These are phyloP conservation scores for Phataginus tetradactyla DNA, from an alignment of 2,797 vertebrate species.

Conservation along the genomic window DNA sequence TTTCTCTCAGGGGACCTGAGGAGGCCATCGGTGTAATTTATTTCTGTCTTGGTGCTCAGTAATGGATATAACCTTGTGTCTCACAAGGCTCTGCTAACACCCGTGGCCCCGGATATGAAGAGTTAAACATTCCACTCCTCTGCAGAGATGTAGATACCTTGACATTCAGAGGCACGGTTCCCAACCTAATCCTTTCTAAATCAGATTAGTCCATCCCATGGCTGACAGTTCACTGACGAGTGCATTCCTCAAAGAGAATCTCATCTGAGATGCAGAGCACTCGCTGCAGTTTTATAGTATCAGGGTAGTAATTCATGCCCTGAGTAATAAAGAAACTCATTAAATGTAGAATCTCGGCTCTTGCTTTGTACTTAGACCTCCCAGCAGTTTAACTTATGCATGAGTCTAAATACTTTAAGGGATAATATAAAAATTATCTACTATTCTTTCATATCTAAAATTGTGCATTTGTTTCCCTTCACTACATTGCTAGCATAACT, in stretches of 20 bases:
- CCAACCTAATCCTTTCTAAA: slow-evolving; percentile 77
- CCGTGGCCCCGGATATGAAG: slow-evolving; percentile 69
- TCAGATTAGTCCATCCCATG: slow-evolving; percentile 50
- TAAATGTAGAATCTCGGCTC: slow-evolving; percentile 83
- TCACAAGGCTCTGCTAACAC: slow-evolving; percentile 64
- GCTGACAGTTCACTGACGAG: slow-evolving; percentile 70
- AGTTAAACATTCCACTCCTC: slow-evolving; percentile 77
- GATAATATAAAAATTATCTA: slow-evolving; percentile 86
- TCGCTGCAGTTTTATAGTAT: slow-evolving; percentile 82
- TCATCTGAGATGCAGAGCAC: slow-evolving; percentile 81
- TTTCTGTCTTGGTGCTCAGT: slow-evolving; percentile 69
- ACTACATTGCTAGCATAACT: slow-evolving; percentile 81
- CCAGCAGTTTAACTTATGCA: slow-evolving; percentile 84
- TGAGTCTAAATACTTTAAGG: slow-evolving; percentile 83
- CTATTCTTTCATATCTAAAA: slow-evolving; percentile 85
- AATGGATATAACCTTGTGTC: slow-evolving; percentile 76
- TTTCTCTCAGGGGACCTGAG: slow-evolving; percentile 56
- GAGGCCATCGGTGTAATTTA: slow-evolving; percentile 67
- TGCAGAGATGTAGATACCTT: slow-evolving; percentile 78
- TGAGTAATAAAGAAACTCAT: slow-evolving; percentile 86
- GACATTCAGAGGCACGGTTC: slow-evolving; percentile 80
- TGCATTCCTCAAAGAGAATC: slow-evolving; percentile 79
- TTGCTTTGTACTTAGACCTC: slow-evolving; percentile 83
- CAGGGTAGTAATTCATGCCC: slow-evolving; percentile 83
- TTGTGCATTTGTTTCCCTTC: slow-evolving; percentile 83